These are phyloP conservation scores for Macropis europaea DNA, from an alignment of 2,888 invertebrate genomes.

Conservation along the genomic window DNA sequence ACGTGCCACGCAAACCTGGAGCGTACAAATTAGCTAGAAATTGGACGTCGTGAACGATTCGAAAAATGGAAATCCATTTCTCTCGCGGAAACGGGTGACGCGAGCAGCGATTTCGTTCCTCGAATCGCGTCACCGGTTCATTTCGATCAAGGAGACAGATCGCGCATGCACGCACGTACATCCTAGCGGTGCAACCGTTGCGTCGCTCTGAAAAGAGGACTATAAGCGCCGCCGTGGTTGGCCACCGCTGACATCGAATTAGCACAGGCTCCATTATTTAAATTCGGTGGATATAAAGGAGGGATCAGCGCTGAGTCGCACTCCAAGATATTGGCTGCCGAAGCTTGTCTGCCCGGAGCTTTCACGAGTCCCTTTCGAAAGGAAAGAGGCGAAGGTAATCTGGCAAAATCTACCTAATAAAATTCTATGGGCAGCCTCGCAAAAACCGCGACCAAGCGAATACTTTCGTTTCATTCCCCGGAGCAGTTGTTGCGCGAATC, in stretches of 20 bases:
- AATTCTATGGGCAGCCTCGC: constrained; percentile 51
- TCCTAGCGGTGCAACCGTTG: too few species aligned
- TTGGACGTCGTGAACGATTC: neutral
- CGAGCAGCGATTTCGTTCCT: too few species aligned
- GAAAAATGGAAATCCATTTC: neutral
- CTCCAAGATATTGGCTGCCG: constrained; percentile 73
- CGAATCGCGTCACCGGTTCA: too few species aligned
- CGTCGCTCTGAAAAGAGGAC: too few species aligned
- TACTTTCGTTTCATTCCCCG: constrained; percentile 3
- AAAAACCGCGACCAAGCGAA: constrained; percentile 7
- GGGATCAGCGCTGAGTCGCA: constrained; percentile 74
- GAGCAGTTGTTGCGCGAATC: neutral
- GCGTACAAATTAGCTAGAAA: neutral
- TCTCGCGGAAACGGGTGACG: neutral
- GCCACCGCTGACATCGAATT: constrained; percentile 66
- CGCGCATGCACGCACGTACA: too few species aligned
- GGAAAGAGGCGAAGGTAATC: constrained; percentile 35
- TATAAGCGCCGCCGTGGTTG: too few species aligned
- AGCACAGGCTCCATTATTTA: constrained; percentile 72
- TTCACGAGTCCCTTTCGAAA: constrained; percentile 34
- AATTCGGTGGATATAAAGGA: constrained; percentile 72
- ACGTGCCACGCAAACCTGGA: constrained; percentile 3
- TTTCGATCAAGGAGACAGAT: too few species aligned
- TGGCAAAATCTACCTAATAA: constrained; percentile 69
- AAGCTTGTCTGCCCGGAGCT: constrained; percentile 56